Percentiles rank a stretch among this genome's conserved stretches.
Conservation (phyloP, 2,113 vertebrate species). For the Channa maculata region DNA sequence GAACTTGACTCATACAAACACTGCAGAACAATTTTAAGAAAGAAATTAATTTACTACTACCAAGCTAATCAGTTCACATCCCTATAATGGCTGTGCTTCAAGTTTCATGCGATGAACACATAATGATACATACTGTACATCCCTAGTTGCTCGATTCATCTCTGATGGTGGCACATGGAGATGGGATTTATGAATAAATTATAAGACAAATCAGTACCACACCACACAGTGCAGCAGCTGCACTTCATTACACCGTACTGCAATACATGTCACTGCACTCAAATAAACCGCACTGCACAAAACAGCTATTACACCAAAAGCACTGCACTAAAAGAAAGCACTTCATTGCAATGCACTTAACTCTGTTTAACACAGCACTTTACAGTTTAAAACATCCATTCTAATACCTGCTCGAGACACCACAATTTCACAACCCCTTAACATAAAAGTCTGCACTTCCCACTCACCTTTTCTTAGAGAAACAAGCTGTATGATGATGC, state of each 20-base stretch:
- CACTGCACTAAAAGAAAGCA: constrained; percentile 45
- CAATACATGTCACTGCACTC: constrained; percentile 50
- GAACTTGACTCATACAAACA: constrained; percentile 38
- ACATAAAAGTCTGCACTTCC: constrained; percentile 75
- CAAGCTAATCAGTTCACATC: constrained; percentile 31
- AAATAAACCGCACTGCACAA: constrained; percentile 59
- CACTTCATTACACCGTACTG: constrained; percentile 54
- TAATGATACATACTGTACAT: constrained; percentile 54
- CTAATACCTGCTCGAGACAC: constrained; percentile 53
- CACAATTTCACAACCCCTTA: constrained; percentile 75
- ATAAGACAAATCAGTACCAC: constrained; percentile 51
- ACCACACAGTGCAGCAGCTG: constrained; percentile 52
- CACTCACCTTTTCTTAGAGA: constrained; percentile 70
- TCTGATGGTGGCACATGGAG: constrained; percentile 59
- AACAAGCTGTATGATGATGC: constrained; percentile 71
- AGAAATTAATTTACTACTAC: constrained; percentile 13
- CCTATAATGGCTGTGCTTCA: constrained; percentile 33
- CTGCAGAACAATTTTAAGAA: constrained; percentile 27
- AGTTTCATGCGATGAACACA: constrained; percentile 51
- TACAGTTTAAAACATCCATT: constrained; percentile 63
- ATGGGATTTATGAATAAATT: constrained; percentile 75
- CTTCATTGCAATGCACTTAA: constrained; percentile 63
- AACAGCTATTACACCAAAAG: constrained; percentile 52
- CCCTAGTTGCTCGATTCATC: constrained; percentile 44
- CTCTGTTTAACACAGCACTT: constrained; percentile 47